Conservation (phyloP, 2,113 vertebrate species). For the Hipposideros armiger region DNA sequence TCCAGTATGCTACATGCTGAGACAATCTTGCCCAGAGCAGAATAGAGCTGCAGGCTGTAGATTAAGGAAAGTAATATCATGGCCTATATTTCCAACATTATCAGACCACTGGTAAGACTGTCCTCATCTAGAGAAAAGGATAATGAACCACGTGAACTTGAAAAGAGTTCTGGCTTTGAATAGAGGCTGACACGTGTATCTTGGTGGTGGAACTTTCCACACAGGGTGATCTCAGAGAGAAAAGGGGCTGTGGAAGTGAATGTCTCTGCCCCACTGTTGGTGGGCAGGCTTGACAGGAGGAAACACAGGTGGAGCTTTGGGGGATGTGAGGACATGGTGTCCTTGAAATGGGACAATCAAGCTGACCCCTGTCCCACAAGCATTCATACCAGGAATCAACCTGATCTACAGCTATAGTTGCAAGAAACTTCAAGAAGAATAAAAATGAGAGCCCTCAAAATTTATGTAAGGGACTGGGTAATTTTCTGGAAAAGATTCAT, state of each 20-base stretch:
- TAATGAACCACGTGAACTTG: conserved; percentile 15
- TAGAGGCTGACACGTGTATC: neutral
- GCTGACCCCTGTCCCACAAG: neutral
- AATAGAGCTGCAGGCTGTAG: neutral
- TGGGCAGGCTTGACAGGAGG: too few species aligned
- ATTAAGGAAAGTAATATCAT: conserved; percentile 38
- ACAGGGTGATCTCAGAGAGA: neutral
- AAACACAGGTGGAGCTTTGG: neutral
- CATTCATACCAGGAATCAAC: neutral
- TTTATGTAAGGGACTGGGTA: conserved; percentile 64
- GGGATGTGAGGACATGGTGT: neutral
- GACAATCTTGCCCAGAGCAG: neutral
- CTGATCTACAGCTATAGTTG: neutral
- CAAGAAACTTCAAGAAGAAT: conserved; percentile 38
- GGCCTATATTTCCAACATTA: conserved; percentile 63
- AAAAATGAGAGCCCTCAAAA: conserved; percentile 67
- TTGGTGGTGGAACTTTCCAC: neutral
- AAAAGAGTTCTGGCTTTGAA: neutral
- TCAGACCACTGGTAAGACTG: conserved; percentile 36
- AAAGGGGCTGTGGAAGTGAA: neutral
- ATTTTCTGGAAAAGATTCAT: conserved; percentile 77
- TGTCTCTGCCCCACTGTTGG: fast-evolving
- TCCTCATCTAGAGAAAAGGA: neutral
- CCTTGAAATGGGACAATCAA: neutral
- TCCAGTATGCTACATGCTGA: neutral